A percentile compares a stretch with the other conserved stretches of the same genome.
Evolutionary conservation across 2,797 vertebrate genomes (phyloP).

Genomic region (Takifugu rubripes): DNA sequence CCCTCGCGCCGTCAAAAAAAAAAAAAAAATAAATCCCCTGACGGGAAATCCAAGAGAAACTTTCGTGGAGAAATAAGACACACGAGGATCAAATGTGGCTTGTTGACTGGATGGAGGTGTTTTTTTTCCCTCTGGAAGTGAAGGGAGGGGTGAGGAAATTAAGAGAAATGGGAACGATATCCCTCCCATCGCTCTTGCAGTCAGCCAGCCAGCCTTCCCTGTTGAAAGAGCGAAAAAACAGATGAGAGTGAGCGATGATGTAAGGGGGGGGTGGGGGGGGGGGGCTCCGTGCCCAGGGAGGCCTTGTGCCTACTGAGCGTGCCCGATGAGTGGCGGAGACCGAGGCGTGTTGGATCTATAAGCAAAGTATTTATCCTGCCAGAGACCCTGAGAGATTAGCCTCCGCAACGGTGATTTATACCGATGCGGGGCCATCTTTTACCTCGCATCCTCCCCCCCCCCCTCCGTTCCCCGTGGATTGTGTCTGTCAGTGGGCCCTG

Average conservation of each 20-base stretch:
- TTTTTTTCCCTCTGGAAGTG: slow-evolving; percentile 4
- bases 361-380: slow-evolving; percentile 80
- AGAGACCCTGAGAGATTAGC: slow-evolving; percentile 85
- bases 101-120: slow-evolving; percentile 13
- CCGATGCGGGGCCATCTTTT: slow-evolving; percentile 84
- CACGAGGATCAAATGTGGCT: neutral
- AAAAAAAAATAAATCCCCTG: neutral
- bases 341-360: slow-evolving; percentile 76
- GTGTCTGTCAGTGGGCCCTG: slow-evolving; percentile 88
- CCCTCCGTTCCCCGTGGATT: slow-evolving; percentile 70
- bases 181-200: slow-evolving; percentile 58
- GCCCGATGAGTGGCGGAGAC: slow-evolving; percentile 70
- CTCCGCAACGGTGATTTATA: slow-evolving; percentile 87
- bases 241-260: slow-evolving; percentile 73
- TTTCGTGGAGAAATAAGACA: too few species aligned
- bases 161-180: slow-evolving; percentile 62
- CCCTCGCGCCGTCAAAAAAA: slow-evolving; percentile 5
- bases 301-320: slow-evolving; percentile 76
- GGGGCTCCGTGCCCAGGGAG: slow-evolving; percentile 63
- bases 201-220: slow-evolving; percentile 50
- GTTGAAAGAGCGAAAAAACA: slow-evolving; percentile 64
- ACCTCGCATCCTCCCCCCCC: slow-evolving; percentile 56
- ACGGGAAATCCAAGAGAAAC: neutral
- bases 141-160: slow-evolving; percentile 44
- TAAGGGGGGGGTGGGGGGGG: slow-evolving; percentile 48